Conservation (phyloP, 1,140 invertebrate species). For the Globodera rostochiensis region DNA sequence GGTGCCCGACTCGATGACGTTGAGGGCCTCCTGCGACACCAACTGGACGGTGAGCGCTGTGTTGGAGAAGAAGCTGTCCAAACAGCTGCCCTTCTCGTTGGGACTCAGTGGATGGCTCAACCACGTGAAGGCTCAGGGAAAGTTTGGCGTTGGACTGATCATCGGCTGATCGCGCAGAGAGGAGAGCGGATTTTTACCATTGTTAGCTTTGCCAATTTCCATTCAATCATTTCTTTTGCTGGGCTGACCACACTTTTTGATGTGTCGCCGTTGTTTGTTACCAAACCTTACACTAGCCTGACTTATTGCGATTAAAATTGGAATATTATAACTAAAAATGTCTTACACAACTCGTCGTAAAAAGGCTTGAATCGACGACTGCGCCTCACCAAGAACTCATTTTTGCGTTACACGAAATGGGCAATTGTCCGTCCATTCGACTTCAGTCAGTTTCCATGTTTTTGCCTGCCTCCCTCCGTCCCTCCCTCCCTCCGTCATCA, state of each 20-base stretch:
- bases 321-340: no score
- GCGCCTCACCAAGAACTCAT: not conserved
- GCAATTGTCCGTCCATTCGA: not conserved
- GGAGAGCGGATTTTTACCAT: not conserved
- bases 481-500: not conserved
- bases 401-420: not conserved
- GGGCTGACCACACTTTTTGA: not conserved
- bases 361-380: not conserved
- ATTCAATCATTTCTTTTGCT: not conserved
- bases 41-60: conserved; percentile 75
- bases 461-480: not conserved
- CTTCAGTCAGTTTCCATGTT: not conserved
- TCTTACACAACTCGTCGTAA: not conserved
- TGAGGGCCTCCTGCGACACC: conserved; percentile 85
- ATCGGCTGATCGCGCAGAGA: conserved; percentile 56
- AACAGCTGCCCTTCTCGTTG: conserved; percentile 83
- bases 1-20: conserved; percentile 87
- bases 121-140: conserved; percentile 72
- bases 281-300: not conserved
- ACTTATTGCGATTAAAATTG: not conserved
- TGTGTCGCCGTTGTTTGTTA: not conserved
- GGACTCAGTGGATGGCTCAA: conserved; percentile 88
- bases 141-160: conserved; percentile 69
- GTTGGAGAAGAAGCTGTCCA: conserved; percentile 49
- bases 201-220: not conserved